Base-by-base conservation (phyloP, 1,140 invertebrate species). In the Pentalonia nigronervosa region DNA sequence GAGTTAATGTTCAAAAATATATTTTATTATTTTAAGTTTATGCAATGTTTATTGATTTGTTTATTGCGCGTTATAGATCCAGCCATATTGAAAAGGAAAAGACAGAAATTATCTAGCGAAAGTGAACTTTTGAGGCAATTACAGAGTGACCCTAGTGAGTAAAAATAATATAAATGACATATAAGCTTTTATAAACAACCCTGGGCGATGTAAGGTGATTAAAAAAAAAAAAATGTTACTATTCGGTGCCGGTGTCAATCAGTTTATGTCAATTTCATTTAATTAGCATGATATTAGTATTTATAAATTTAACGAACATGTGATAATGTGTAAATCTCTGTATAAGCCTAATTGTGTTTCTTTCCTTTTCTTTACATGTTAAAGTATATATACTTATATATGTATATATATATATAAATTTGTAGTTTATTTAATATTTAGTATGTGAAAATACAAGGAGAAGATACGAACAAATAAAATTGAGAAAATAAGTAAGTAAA, bases 161-260 rank as follows among this genome's bases (percentile, higher is more conserved):
- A 95, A 96, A 96, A 94, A 95, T 95, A 95, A 95, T 95, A 95
- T 95, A 96, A 96, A 96, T 96, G 96, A 96, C 95, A 94, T 94
- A 94, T 94, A 94, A 94, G 94, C 94, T 86, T 93, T 93, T 76
- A 83, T n/a, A 94, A 84, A 94, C 45, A 67, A 67, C 53, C 47
- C 45, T 87, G 91, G 93, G 91, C 60, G 50, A 89, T 94, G 76
- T 86, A 94, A 90, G 90, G 60, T 93, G 93, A 53, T 89, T 92
- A 56, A 34, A 36, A 83, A 47, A 86, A 47, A 86, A 86, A 81
- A 87, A 91, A 53, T 93, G 81, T 93, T 89, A 86, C 84, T 47
- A 91, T 93, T 93, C 94, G 60, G 94, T 94, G 95, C 94, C 95
- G 94, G 90, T 94, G 94, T 94, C 48, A 93, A 41, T 94, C 7